Base-by-base conservation (phyloP, 2,797 vertebrate genomes). In the Champsocephalus gunnari region DNA sequence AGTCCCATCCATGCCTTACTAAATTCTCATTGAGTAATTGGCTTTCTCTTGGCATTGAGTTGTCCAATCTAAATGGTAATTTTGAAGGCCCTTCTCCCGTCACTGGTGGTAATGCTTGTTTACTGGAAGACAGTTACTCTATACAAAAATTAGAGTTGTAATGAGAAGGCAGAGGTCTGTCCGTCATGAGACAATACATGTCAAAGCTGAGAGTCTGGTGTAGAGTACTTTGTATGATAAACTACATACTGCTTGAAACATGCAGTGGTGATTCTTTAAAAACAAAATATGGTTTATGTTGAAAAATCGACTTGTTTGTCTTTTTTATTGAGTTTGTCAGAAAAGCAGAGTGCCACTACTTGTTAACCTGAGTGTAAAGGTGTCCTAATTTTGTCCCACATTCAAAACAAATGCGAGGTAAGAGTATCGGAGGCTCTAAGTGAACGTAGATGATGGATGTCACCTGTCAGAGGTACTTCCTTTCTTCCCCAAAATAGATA, bases 1-100 rank as follows among this genome's bases (percentile, higher is more conserved):
- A 57, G 41, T 75, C 66, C 45, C 44, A 28, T 54, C 58, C 47
- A 56, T 77, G 63, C 73, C 69, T 67, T 12, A 72, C 75, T 43
- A 81, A 81, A 80, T 43, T 54, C 74, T 84, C 60, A 75, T 79
- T 81, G 83, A 87, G 87, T 88, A 92, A 91, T 89, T 88, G 90
- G 84, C 87, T 92, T 88, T 91, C 82, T 90, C 80, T 88, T 93
- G 89, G 91, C 87, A 83, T 86, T 65, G 56, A 71, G 83, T 70
- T 79, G 85, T 92, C 88, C 93, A 94, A 95, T 95, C 92, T 94
- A 94, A 94, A 95, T 94, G 93, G 91, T 93, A 94, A 95, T 95
- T 89, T 86, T 49, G 63, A 76, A 73, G 79, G 75, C 76, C 61
- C 71, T 72, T 12, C 67, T 75, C 77, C 80, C 17, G 67, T 88